phyloP scores from a whole-genome alignment of 2,797 vertebrate species.

The Microctenopoma lineatum region DNA sequence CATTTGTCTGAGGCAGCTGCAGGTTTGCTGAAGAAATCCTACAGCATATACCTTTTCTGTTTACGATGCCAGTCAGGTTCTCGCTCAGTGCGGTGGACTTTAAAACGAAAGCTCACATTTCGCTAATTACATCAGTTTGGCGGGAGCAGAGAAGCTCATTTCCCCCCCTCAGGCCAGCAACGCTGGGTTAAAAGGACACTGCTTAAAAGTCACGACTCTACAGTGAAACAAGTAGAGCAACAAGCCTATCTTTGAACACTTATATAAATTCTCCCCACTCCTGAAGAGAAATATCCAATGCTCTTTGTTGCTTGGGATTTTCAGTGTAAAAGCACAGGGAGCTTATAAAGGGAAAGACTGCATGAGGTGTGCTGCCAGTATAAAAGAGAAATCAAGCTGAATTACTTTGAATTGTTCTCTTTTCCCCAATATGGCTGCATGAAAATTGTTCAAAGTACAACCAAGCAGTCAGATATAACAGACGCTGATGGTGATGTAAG shows the following conservation, averaged over 20 bases:
- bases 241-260: conserved; percentile 46
- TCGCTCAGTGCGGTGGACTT: conserved; percentile 15
- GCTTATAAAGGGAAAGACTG: conserved; percentile 61
- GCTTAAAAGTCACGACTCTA: conserved; percentile 40
- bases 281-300: conserved; percentile 61
- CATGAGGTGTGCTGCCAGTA: conserved; percentile 36
- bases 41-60: background rate
- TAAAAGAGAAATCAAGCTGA: conserved; percentile 32
- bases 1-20: conserved; percentile 51
- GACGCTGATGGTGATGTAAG: conserved; percentile 41
- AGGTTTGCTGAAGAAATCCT: conserved; percentile 22
- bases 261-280: conserved; percentile 44
- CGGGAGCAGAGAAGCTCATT: conserved; percentile 43
- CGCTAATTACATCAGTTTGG: conserved; percentile 52
- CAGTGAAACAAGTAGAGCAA: conserved; percentile 48
- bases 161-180: conserved; percentile 32
- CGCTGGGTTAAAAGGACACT: conserved; percentile 49
- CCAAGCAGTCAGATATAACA: conserved; percentile 60
- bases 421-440: conserved; percentile 32
- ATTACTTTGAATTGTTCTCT: conserved; percentile 51
- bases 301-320: conserved; percentile 68
- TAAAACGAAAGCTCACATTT: conserved; percentile 36
- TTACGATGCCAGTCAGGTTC: conserved; percentile 5
- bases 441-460: conserved; percentile 60
- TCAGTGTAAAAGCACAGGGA: conserved; percentile 52